Percentiles rank a stretch among this genome's conserved stretches.
phyloP scores from a whole-genome alignment of 1,140 invertebrate genomes.

The Drosophila sechellia region DNA sequence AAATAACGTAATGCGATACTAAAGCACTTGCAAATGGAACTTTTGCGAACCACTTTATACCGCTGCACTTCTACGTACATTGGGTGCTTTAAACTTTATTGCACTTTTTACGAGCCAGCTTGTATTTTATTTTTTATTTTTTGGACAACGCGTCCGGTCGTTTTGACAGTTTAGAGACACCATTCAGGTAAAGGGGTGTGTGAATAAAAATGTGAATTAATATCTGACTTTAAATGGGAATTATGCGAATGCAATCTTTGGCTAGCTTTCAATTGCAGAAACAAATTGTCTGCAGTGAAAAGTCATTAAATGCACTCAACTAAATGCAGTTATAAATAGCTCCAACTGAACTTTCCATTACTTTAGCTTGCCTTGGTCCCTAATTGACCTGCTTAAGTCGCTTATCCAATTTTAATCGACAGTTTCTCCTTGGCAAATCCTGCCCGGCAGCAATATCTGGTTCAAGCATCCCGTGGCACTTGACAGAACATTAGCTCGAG shows the following conservation, averaged over 20 bases:
- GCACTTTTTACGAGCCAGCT: slow-evolving; percentile 8
- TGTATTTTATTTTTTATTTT: background rate
- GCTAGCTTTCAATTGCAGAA: too few species aligned
- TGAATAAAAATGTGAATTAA: background rate
- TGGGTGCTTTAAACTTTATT: slow-evolving; percentile 43
- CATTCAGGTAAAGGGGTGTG: background rate
- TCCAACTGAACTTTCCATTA: too few species aligned
- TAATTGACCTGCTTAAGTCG: slow-evolving; percentile 7
- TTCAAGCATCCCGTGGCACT: slow-evolving; percentile 25
- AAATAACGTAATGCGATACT: slow-evolving; percentile 49
- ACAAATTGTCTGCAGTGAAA: too few species aligned
- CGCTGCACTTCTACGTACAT: slow-evolving; percentile 30
- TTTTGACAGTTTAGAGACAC: background rate
- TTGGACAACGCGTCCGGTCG: background rate
- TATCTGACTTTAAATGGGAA: background rate
- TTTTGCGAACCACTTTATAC: slow-evolving; percentile 21
- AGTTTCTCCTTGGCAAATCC: slow-evolving; percentile 8
- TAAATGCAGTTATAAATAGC: background rate
- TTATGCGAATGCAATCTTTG: too few species aligned
- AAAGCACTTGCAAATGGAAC: slow-evolving; percentile 10
- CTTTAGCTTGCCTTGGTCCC: slow-evolving; percentile 13
- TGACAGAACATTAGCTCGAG: slow-evolving; percentile 44
- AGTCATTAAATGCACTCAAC: too few species aligned
- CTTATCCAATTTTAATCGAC: slow-evolving; percentile 28
- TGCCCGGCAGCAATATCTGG: slow-evolving; percentile 3